Evolutionary conservation across 2,797 vertebrate genomes (phyloP).

Genomic region (Picus viridis): DNA sequence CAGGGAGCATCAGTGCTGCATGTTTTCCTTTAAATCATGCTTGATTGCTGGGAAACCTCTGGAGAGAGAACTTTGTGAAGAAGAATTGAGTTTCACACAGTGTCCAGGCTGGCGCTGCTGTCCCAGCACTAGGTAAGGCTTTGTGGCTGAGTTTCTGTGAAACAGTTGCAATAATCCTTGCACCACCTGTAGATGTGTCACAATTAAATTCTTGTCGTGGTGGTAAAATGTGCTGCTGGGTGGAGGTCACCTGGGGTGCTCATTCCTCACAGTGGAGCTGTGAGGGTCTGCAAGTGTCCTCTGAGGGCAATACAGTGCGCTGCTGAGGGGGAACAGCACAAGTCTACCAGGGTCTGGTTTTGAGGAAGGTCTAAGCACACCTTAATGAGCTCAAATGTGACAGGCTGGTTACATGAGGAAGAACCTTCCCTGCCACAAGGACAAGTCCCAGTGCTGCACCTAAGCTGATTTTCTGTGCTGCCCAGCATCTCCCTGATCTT

Average conservation of each 20-base stretch:
- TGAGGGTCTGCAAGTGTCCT: neutral
- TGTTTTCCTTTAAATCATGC: neutral
- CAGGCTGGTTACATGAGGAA: neutral
- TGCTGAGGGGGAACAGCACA: no score
- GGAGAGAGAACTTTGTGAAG: neutral
- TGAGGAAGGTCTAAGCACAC: rapidly evolving
- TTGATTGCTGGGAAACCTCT: neutral
- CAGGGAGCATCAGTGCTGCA: rapidly evolving
- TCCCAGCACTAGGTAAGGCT: neutral
- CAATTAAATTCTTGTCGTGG: neutral
- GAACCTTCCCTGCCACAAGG: neutral
- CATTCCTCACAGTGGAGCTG: neutral
- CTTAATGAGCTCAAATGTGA: neutral
- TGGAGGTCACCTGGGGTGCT: no score
- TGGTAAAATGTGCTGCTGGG: neutral
- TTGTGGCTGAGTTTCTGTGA: neutral
- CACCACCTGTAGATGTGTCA: neutral
- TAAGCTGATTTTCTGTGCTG: neutral
- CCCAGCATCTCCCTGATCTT: neutral
- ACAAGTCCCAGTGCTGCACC: no score
- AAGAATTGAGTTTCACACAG: neutral
- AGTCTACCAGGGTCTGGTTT: neutral
- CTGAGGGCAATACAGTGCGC: neutral
- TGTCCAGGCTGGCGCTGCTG: neutral
- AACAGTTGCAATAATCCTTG: rapidly evolving